Evolutionary conservation across 2,888 invertebrate genomes (phyloP).

Genomic region (Spialia ferax): DNA sequence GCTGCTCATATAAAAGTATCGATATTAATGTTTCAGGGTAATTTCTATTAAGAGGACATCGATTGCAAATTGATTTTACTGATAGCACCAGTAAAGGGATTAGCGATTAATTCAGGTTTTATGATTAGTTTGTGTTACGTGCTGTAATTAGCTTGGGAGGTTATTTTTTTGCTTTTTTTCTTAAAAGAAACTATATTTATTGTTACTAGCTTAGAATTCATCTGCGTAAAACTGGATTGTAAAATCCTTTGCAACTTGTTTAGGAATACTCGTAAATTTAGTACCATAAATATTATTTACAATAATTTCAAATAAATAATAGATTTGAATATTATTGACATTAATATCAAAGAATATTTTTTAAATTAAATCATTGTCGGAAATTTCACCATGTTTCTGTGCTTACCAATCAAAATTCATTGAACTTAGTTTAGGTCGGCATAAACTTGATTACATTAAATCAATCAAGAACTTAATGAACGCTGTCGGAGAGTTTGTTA

Average conservation of each 20-base stretch:
- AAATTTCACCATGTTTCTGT: background rate
- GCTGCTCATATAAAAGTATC: constrained; percentile 19
- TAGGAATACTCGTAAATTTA: no score
- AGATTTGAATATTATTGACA: no score
- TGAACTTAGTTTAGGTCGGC: background rate
- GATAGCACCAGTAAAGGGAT: constrained; percentile 15
- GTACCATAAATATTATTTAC: no score
- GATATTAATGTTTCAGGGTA: constrained; percentile 28
- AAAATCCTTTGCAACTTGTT: no score
- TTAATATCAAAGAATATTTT: no score
- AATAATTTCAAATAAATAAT: no score
- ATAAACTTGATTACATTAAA: background rate
- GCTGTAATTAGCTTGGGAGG: background rate
- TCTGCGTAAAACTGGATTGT: no score
- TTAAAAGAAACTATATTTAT: no score
- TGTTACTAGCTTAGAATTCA: no score
- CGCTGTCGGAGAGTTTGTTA: constrained; percentile 4
- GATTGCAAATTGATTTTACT: constrained; percentile 28
- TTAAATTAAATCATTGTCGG: background rate
- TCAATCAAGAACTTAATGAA: constrained; percentile 5
- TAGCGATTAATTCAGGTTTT: constrained; percentile 5
- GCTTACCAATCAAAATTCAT: background rate
- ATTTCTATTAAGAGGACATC: constrained; percentile 27
- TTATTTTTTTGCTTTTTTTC: no score
- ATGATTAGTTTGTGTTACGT: background rate